A percentile compares a stretch with the other conserved stretches of the same genome.
Conservation (phyloP, 1,140 invertebrate species). For the Lasioglossum albipes region DNA sequence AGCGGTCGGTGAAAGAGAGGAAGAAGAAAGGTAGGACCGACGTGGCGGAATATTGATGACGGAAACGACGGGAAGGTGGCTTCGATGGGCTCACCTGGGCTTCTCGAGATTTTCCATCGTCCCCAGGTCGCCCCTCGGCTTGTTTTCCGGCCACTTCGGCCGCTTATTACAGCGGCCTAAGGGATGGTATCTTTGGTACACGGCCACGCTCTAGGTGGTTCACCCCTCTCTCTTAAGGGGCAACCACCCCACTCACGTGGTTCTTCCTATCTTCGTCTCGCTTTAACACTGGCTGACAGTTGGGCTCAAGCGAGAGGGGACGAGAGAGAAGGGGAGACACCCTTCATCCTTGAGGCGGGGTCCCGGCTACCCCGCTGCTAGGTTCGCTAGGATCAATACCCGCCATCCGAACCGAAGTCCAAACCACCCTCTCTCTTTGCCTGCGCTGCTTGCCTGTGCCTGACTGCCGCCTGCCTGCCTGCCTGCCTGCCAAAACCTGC, state of each 20-base stretch:
- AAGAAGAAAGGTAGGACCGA: neutral
- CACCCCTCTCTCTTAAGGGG: slow-evolving; percentile 64
- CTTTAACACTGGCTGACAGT: slow-evolving; percentile 41
- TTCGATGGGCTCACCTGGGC: slow-evolving; percentile 37
- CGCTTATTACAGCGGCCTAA: slow-evolving; percentile 45
- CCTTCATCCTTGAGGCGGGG: slow-evolving; percentile 80
- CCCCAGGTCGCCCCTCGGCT: neutral
- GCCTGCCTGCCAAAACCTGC: slow-evolving; percentile 66
- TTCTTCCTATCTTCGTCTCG: slow-evolving; percentile 44
- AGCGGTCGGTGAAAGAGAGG: no score
- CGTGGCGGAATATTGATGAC: neutral
- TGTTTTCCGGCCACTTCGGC: slow-evolving; percentile 22
- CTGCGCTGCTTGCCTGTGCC: slow-evolving; percentile 52
- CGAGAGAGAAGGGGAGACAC: slow-evolving; percentile 71
- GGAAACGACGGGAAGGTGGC: neutral
- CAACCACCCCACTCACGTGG: slow-evolving; percentile 63
- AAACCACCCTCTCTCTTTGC: slow-evolving; percentile 73
- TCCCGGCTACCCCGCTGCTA: slow-evolving; percentile 75
- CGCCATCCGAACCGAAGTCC: slow-evolving; percentile 77
- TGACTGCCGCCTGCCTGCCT: slow-evolving; percentile 44
- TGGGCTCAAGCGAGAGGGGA: slow-evolving; percentile 54
- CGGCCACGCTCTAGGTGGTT: slow-evolving; percentile 56
- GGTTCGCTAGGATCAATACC: slow-evolving; percentile 79
- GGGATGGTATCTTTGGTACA: slow-evolving; percentile 71
- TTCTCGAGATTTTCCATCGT: slow-evolving; percentile 17